Evolutionary conservation across 2,888 invertebrate species (phyloP).

Genomic region (Tachina lurida): DNA sequence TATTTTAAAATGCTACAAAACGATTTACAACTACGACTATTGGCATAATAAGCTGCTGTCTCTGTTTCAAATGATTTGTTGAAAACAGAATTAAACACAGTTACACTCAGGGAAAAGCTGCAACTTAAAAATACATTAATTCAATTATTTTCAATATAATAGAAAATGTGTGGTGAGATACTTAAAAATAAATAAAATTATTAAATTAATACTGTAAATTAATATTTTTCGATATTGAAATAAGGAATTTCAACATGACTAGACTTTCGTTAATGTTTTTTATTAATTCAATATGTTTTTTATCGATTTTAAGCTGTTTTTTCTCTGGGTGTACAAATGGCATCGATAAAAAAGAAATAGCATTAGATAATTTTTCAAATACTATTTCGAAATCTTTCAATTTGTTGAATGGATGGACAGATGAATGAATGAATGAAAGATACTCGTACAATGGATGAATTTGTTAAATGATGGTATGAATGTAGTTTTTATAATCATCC

Average conservation of each 20-base stretch:
- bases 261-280: no score
- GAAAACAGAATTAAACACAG: conserved; percentile 1
- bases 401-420: conserved; percentile 43
- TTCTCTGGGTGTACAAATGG: no score
- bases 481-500: conserved; percentile 14
- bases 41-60: background rate
- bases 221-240: no score
- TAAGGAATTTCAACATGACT: no score
- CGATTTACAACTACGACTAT: background rate
- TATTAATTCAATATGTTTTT: no score
- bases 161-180: no score
- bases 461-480: conserved; percentile 31
- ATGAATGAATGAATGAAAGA: conserved; percentile 36
- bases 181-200: no score
- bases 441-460: conserved; percentile 18
- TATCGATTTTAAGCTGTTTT: no score
- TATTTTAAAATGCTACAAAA: background rate
- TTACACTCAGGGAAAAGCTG: no score
- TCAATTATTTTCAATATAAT: no score
- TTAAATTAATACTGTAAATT: no score
- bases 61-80: background rate
- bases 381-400: conserved; percentile 70
- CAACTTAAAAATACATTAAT: no score
- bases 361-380: conserved; percentile 68
- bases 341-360: conserved; percentile 46